Evolutionary conservation across 1,140 invertebrate genomes (phyloP).

Genomic region (Dinoponera quadriceps): DNA sequence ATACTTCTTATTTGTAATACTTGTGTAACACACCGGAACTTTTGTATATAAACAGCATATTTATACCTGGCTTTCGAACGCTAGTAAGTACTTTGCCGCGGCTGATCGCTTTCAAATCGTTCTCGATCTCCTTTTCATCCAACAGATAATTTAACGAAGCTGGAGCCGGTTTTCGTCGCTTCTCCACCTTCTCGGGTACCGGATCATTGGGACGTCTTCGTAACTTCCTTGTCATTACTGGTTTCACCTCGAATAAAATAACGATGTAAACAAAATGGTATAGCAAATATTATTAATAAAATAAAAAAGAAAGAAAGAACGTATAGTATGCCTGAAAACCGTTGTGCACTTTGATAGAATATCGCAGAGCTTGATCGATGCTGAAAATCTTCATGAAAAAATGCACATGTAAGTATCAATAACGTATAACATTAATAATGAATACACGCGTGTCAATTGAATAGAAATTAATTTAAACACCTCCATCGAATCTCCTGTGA

Average conservation of each 20-base stretch:
- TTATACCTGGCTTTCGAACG: constrained; percentile 85
- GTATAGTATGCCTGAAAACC: too few species aligned
- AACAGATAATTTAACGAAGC: constrained; percentile 94
- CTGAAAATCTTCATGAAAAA: constrained; percentile 9
- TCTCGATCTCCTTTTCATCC: constrained; percentile 95
- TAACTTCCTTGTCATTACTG: constrained; percentile 94
- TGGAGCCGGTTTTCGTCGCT: constrained; percentile 92
- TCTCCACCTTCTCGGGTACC: constrained; percentile 92
- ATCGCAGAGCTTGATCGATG: too few species aligned
- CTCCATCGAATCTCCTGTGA: constrained; percentile 95
- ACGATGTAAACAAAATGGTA: too few species aligned
- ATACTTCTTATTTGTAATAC: constrained; percentile 32
- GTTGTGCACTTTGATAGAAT: too few species aligned
- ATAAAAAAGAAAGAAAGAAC: too few species aligned
- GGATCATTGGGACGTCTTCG: constrained; percentile 97
- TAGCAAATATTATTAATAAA: too few species aligned
- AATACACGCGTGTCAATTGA: constrained; percentile 13
- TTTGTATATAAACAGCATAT: background rate
- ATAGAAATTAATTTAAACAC: constrained; percentile 80
- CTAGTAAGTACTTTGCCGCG: constrained; percentile 87
- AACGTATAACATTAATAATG: background rate
- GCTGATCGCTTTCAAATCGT: constrained; percentile 94
- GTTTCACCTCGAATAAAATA: constrained; percentile 87
- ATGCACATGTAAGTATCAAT: background rate
- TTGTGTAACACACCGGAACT: background rate